Percentiles rank a stretch among this genome's conserved stretches.
phyloP scores from a whole-genome alignment of 2,113 vertebrate species.

The Hyperopisus bebe region DNA sequence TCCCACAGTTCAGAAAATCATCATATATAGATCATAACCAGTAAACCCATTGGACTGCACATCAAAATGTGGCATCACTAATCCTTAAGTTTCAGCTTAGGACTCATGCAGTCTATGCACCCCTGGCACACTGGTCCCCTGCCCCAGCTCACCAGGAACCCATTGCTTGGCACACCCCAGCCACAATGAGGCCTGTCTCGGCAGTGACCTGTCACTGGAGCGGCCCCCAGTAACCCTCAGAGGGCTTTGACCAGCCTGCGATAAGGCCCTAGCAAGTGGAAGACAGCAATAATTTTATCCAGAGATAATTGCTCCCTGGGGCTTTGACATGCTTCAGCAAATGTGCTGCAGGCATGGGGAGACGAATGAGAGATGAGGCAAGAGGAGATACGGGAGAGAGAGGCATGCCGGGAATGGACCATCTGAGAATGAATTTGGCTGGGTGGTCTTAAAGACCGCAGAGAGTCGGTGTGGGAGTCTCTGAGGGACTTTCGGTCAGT shows the following conservation, averaged over 20 bases:
- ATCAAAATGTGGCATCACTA: background rate
- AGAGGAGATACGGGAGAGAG: background rate
- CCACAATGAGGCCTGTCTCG: background rate
- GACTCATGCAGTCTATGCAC: background rate
- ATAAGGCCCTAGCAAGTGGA: background rate
- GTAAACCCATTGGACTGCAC: background rate
- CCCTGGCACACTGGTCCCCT: background rate
- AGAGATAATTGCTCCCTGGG: constrained; percentile 15
- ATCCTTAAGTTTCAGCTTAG: background rate
- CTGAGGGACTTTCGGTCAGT: background rate
- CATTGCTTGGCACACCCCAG: background rate
- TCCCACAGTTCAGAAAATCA: background rate
- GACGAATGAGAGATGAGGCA: background rate
- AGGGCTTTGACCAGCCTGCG: background rate
- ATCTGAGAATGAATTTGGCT: background rate
- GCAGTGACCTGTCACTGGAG: background rate
- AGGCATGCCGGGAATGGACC: background rate
- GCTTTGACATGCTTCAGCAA: background rate
- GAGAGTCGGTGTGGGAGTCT: background rate
- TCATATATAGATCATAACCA: background rate
- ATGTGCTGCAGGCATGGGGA: background rate
- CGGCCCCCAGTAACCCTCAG: background rate
- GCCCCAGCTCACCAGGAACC: background rate
- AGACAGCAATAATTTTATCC: background rate
- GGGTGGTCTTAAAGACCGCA: background rate